Conservation (phyloP, 2,797 vertebrate genomes). For the Rhyacichthys aspro region DNA sequence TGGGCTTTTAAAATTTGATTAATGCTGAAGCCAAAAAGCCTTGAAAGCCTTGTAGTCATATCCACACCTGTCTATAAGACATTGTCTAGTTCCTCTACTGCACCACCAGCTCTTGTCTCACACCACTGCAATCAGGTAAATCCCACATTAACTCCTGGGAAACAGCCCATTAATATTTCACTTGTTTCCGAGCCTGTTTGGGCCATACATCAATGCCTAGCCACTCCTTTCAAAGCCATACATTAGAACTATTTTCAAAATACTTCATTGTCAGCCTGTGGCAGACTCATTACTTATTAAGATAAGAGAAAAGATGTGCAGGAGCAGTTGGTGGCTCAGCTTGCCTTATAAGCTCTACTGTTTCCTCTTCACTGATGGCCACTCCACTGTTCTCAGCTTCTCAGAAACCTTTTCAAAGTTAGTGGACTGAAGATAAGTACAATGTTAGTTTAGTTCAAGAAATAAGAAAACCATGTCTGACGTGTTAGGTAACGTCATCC, state of each 20-base stretch:
- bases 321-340: slow-evolving; percentile 87
- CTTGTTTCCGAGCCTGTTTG: slow-evolving; percentile 90
- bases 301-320: slow-evolving; percentile 94
- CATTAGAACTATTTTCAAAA: slow-evolving; percentile 99
- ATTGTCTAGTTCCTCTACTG: slow-evolving; percentile 17
- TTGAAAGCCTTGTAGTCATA: background rate
- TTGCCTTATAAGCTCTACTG: slow-evolving; percentile 84
- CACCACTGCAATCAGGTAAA: slow-evolving; percentile 86
- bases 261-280: slow-evolving; percentile 99
- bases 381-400: slow-evolving; percentile 41
- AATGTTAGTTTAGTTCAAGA: slow-evolving; percentile 52
- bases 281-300: slow-evolving; percentile 99
- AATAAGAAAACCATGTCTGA: slow-evolving; percentile 29
- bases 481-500: background rate
- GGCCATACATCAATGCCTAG: slow-evolving; percentile 97
- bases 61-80: slow-evolving; percentile 32
- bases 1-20: slow-evolving; percentile 13
- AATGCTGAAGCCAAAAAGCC: background rate
- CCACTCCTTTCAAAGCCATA: slow-evolving; percentile 94
- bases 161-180: slow-evolving; percentile 98
- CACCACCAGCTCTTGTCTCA: slow-evolving; percentile 37
- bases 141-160: slow-evolving; percentile 84
- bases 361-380: slow-evolving; percentile 62
- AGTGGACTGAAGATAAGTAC: slow-evolving; percentile 47
- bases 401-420: slow-evolving; percentile 56